Evolutionary conservation across 2,888 invertebrate species (phyloP).

Genomic region (Plebejus anna): DNA sequence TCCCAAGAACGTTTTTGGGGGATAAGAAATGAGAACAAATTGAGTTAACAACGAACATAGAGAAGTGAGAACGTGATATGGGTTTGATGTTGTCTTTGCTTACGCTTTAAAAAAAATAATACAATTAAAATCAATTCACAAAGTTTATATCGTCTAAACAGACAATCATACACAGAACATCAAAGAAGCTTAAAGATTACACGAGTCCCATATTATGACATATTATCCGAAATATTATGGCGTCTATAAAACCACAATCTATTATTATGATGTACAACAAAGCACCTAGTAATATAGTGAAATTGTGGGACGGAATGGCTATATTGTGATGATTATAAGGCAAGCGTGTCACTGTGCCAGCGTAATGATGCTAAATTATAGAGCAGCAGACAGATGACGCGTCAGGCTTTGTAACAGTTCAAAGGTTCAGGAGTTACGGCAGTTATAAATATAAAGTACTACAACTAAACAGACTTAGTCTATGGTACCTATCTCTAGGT

Average conservation of each 20-base stretch:
- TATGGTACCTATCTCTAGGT: no score
- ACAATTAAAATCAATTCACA: not conserved
- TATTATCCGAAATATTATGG: no score
- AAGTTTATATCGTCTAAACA: not conserved
- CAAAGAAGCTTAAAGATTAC: not conserved
- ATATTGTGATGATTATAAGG: conserved; percentile 47
- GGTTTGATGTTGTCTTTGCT: not conserved
- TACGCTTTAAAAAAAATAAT: not conserved
- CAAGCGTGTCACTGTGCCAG: conserved; percentile 49
- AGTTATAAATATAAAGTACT: no score
- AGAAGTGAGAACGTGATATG: not conserved
- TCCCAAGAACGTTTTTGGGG: not conserved
- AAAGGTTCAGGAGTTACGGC: not conserved
- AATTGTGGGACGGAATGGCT: conserved; percentile 42
- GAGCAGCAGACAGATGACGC: conserved; percentile 32
- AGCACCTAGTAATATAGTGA: conserved; percentile 7
- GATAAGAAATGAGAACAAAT: not conserved
- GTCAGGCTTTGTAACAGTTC: conserved; percentile 40
- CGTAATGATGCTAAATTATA: conserved; percentile 53
- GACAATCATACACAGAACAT: not conserved
- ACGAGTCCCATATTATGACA: not conserved
- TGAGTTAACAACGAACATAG: not conserved
- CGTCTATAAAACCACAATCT: not conserved
- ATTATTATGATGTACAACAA: conserved; percentile 33
- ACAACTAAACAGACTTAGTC: no score